A percentile compares a stretch with the other conserved stretches of the same genome.
These are phyloP conservation scores for Anguilla megastoma DNA, from an alignment of 2,797 vertebrate genomes.

Conservation along the genomic window DNA sequence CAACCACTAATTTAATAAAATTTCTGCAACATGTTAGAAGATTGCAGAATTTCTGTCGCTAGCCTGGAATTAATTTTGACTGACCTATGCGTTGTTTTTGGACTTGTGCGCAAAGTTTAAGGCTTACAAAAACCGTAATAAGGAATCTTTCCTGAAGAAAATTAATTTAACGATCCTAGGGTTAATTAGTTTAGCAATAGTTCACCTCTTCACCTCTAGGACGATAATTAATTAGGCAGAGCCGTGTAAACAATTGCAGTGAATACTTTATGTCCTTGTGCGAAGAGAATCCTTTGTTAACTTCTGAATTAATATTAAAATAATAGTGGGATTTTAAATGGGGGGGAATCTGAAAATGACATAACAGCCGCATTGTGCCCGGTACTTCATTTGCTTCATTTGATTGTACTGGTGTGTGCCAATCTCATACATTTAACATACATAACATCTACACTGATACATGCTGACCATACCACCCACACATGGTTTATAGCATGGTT, in stretches of 20 bases:
- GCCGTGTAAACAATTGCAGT: background rate
- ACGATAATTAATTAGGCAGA: constrained; percentile 23
- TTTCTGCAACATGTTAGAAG: background rate
- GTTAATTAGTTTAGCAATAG: constrained; percentile 22
- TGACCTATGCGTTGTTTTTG: background rate
- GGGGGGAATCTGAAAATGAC: background rate
- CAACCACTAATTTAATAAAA: background rate
- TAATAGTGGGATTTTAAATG: background rate
- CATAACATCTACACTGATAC: background rate
- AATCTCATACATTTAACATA: background rate
- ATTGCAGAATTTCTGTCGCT: background rate
- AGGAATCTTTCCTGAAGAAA: background rate
- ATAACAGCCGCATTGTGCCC: background rate
- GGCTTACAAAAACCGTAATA: background rate
- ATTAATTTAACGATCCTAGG: background rate
- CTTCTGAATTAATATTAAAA: background rate
- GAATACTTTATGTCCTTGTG: constrained; percentile 4
- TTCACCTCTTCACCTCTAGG: constrained; percentile 23
- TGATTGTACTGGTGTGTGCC: background rate
- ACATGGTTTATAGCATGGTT: background rate
- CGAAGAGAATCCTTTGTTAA: background rate
- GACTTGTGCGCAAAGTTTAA: background rate
- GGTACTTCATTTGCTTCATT: background rate
- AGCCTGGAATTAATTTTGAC: background rate
- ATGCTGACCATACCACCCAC: background rate